A percentile compares a stretch with the other conserved stretches of the same genome.
Evolutionary conservation across 2,888 invertebrate species (phyloP).

Genomic region (Bruchidius siliquastri): DNA sequence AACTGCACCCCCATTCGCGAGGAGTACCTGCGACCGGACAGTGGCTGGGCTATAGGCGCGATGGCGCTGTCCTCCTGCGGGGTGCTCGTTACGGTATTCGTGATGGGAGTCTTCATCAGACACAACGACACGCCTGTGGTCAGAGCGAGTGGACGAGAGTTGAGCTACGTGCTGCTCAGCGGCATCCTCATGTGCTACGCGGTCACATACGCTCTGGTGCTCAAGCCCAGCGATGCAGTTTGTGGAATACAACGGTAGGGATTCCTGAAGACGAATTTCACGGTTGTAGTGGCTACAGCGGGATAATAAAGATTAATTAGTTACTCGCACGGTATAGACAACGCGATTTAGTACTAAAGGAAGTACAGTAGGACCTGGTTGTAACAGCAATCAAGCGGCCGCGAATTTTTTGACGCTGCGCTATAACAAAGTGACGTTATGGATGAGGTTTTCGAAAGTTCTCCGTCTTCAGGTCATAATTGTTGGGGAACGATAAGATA

Average conservation of each 20-base stretch:
- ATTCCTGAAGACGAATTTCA: background rate
- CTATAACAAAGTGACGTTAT: no score
- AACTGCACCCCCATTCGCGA: conserved; percentile 75
- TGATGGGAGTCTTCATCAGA: conserved; percentile 55
- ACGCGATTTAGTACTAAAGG: no score
- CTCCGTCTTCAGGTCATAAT: no score
- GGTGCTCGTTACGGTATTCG: conserved; percentile 59
- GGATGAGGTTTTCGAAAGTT: no score
- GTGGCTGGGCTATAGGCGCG: conserved; percentile 89
- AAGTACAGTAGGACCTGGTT: no score
- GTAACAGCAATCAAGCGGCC: no score
- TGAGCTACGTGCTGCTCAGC: conserved; percentile 85
- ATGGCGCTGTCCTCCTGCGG: conserved; percentile 86
- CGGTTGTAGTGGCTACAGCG: no score
- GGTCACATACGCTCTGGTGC: conserved; percentile 86
- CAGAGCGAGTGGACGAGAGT: conserved; percentile 87
- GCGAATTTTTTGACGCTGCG: no score
- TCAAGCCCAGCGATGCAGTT: conserved; percentile 80
- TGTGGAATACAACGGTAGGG: conserved; percentile 83
- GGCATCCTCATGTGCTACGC: conserved; percentile 89
- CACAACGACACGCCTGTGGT: conserved; percentile 93
- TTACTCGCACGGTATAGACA: no score
- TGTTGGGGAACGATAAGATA: no score
- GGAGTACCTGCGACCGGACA: conserved; percentile 74
- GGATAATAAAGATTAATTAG: no score